Base-by-base conservation (phyloP, 2,888 invertebrate species). In the Caenorhabditis sp. region DNA sequence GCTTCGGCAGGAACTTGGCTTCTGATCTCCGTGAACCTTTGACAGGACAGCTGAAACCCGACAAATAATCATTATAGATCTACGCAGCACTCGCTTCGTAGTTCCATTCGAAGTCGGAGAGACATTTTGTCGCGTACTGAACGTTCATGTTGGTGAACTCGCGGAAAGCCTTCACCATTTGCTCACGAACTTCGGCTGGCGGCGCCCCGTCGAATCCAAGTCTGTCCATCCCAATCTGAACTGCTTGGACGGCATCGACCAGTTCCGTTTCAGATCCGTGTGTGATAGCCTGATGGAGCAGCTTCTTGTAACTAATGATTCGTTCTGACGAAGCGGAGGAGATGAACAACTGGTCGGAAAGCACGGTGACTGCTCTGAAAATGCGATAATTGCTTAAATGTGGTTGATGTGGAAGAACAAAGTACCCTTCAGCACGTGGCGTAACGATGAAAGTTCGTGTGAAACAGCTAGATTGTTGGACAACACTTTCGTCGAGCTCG, bases 281-380 rank as follows among this genome's bases (percentile, higher is more conserved):
- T 3, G 13, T 20, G 1, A 22, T 22, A 1, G 76, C 48, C 26
- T 63, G 56, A n/a, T 76, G 63, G 45, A 77, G 55, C 2, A 84
- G 53, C 22, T 70, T 52, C 50, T 82, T 80, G 79, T 85, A 87
- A 13, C 80, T 61, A 24, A 80, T 78, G 32, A 85, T 46, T 9
- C 84, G 66, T 2, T 81, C 81, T 5, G 74, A 52, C 15, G 75
- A 72, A 7, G 95, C 93, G 89, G 89, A 89, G 30, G 89, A 87
- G 22, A 90, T 84, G 48, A 87, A 88, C 58, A 90, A 76, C 83
- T 88, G 86, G 71, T 91, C 91, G 81, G 90, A 90, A 43, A 89
- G 79, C 8, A 90, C 89, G 8, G 89, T 87, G 79, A 90, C 87
- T 7, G 89, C 88, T 80, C 82, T 81, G 68, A 41, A 68, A 50